Conservation (phyloP, 2,797 vertebrate genomes). For the Valencia hispanica region DNA sequence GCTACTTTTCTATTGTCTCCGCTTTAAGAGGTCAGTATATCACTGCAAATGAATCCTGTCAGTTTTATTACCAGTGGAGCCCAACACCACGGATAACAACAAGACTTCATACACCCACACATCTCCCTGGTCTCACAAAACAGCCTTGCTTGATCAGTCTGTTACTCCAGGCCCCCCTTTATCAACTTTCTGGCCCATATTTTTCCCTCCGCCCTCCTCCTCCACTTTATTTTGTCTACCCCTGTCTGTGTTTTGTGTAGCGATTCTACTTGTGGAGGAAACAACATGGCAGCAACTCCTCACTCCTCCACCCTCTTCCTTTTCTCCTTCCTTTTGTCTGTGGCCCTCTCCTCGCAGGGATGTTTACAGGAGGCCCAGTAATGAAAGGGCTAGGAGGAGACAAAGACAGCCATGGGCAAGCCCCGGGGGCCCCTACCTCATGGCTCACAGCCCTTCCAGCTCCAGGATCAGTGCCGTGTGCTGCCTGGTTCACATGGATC, state of each 20-base stretch:
- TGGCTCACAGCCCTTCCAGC: slow-evolving; percentile 70
- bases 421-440: slow-evolving; percentile 71
- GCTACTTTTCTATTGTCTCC: slow-evolving; percentile 86
- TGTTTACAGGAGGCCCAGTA: slow-evolving; percentile 77
- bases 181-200: slow-evolving; percentile 39
- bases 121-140: slow-evolving; percentile 81
- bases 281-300: slow-evolving; percentile 64
- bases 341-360: slow-evolving; percentile 57
- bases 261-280: slow-evolving; percentile 68
- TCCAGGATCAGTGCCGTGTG: slow-evolving; percentile 76
- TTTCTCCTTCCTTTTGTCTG: slow-evolving; percentile 34
- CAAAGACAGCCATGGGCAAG: slow-evolving; percentile 75
- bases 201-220: slow-evolving; percentile 15
- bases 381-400: slow-evolving; percentile 77
- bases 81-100: slow-evolving; percentile 83
- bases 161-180: slow-evolving; percentile 68
- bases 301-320: slow-evolving; percentile 9
- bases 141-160: slow-evolving; percentile 84
- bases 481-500: slow-evolving; percentile 77
- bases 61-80: slow-evolving; percentile 87
- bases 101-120: slow-evolving; percentile 82
- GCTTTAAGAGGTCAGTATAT: slow-evolving; percentile 87
- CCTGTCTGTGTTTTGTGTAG: slow-evolving; percentile 62
- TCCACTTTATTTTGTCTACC: slow-evolving; percentile 52
- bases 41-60: slow-evolving; percentile 86